phyloP scores from a whole-genome alignment of 2,113 vertebrate species.

The Morone chrysops region DNA sequence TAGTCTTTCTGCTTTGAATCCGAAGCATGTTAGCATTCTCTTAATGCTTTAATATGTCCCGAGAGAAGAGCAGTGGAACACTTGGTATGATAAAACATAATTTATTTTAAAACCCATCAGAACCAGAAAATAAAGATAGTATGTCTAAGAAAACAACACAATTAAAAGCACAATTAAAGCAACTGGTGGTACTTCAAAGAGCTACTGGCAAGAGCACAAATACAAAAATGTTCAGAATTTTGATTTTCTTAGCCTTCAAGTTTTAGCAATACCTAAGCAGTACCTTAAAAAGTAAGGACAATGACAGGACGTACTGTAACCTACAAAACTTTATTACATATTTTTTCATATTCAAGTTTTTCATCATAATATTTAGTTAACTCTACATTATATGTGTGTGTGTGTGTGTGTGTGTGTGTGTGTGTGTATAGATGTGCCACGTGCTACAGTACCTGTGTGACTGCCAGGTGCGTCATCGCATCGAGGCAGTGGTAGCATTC shows the following conservation, averaged over 20 bases:
- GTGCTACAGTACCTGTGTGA: slow-evolving; percentile 96
- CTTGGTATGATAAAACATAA: background rate
- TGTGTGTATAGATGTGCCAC: slow-evolving; percentile 91
- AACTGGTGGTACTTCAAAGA: too few relatives aligned
- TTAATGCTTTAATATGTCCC: too few relatives aligned
- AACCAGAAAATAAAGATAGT: background rate
- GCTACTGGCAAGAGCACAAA: background rate
- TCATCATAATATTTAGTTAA: background rate
- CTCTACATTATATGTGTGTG: background rate
- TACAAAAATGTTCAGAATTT: background rate
- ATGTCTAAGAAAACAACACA: background rate
- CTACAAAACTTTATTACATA: background rate
- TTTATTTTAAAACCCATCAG: background rate
- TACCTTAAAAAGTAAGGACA: background rate
- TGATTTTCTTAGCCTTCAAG: background rate
- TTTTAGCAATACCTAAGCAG: background rate
- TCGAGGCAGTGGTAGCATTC: slow-evolving; percentile 97
- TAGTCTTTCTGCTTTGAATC: too few relatives aligned
- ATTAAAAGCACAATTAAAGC: background rate
- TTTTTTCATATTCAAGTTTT: background rate
- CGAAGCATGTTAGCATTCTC: too few relatives aligned
- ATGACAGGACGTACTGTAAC: too few relatives aligned
- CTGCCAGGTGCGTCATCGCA: slow-evolving; percentile 94
- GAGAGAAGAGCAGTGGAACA: background rate
- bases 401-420: background rate